Evolutionary conservation across 2,113 vertebrate species (phyloP).

Genomic region (Nothocercus nigrocapillus): DNA sequence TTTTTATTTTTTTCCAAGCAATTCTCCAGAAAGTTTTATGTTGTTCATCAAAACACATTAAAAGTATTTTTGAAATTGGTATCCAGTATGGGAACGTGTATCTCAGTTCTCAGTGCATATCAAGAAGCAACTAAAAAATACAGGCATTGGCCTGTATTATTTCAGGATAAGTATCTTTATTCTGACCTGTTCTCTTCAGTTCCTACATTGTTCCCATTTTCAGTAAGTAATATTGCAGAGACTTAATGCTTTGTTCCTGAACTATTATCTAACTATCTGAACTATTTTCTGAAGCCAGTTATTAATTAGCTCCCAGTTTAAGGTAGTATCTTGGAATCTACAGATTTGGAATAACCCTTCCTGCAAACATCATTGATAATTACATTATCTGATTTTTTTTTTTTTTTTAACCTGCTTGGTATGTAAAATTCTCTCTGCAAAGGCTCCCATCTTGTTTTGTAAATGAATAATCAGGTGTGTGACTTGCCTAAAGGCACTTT

Average conservation of each 20-base stretch:
- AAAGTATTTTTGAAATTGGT: not conserved
- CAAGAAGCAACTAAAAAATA: not conserved
- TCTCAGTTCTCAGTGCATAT: not conserved
- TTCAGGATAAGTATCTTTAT: not conserved
- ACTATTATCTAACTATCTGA: not conserved
- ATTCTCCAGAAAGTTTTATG: not conserved
- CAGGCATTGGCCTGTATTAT: not conserved
- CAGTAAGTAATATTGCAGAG: not conserved
- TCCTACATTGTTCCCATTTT: not conserved
- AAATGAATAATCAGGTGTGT: not conserved
- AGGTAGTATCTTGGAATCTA: not conserved
- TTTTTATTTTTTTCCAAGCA: not conserved
- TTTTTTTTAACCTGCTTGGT: not conserved
- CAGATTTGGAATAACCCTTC: not conserved
- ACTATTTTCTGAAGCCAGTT: not conserved
- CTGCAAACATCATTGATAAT: not conserved
- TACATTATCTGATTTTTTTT: constrained; percentile 2
- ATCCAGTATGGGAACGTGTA: not conserved
- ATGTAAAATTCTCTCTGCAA: not conserved
- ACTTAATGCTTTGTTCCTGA: not conserved
- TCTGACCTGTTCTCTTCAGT: not conserved
- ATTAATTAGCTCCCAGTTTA: not conserved
- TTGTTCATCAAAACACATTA: not conserved
- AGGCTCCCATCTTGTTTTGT: not conserved
- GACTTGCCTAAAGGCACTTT: not conserved